Conservation (phyloP, 2,888 invertebrate genomes). For the Drosophila acutilabella region DNA sequence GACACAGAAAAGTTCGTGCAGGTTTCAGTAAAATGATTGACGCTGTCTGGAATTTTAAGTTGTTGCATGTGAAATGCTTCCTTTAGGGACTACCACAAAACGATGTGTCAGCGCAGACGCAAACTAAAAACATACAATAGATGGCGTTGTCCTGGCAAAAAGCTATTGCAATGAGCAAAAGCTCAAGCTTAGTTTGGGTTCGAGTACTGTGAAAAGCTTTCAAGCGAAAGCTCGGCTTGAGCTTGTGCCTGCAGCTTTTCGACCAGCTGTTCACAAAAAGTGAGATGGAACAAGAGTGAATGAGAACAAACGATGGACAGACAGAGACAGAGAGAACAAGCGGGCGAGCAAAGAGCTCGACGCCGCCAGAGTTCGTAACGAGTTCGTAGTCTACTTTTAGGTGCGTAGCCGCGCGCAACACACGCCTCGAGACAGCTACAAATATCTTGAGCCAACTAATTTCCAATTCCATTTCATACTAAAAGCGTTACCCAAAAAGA, state of each 20-base stretch:
- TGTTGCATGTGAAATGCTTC: no score
- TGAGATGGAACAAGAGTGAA: constrained; percentile 3
- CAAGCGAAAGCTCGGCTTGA: constrained; percentile 26
- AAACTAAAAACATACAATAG: constrained; percentile 15
- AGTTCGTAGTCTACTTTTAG: constrained; percentile 83
- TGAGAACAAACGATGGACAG: constrained; percentile 1
- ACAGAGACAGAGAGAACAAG: neutral
- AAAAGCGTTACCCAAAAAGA: constrained; percentile 41
- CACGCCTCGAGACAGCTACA: constrained; percentile 29
- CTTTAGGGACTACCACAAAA: neutral
- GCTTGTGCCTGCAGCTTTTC: neutral
- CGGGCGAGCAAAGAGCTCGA: constrained; percentile 37
- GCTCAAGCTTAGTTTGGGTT: constrained; percentile 18
- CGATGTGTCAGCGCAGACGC: constrained; percentile 24
- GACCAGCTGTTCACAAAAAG: constrained; percentile 35
- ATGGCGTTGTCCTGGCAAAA: constrained; percentile 18
- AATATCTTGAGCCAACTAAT: constrained; percentile 13
- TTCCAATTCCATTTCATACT: constrained; percentile 26
- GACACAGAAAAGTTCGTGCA: no score
- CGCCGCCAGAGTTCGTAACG: constrained; percentile 60
- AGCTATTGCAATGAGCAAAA: constrained; percentile 1
- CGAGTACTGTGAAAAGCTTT: neutral
- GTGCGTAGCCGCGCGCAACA: constrained; percentile 81
- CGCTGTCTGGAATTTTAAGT: no score
- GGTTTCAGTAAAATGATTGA: no score